These are phyloP conservation scores for Cepaea hortensis DNA, from an alignment of 2,888 invertebrate species.

Conservation along the genomic window DNA sequence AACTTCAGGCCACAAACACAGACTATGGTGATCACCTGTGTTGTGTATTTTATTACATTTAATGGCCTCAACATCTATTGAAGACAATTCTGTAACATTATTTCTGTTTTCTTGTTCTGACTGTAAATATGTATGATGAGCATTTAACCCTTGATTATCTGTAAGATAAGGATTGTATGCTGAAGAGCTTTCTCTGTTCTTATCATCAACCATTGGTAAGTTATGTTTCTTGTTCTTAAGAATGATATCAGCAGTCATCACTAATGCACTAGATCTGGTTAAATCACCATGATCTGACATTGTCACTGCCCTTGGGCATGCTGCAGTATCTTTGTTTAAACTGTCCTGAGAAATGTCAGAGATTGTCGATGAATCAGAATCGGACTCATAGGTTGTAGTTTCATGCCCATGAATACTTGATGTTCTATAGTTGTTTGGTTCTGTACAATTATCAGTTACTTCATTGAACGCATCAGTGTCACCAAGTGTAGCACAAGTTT, in stretches of 20 bases:
- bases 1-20: not conserved
- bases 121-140: not conserved
- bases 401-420: not conserved
- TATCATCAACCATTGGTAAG: not conserved
- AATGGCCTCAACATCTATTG: not conserved
- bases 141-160: not conserved
- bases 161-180: not conserved
- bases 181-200: not conserved
- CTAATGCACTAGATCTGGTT: not conserved
- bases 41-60: not conserved
- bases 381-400: not conserved
- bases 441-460: not conserved
- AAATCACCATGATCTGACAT: not conserved
- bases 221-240: no score
- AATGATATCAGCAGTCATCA: no score
- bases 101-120: not conserved
- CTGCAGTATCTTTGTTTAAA: not conserved
- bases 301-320: not conserved
- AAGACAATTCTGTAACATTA: not conserved
- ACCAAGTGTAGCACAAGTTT: no score
- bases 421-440: not conserved
- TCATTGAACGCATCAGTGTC: no score
- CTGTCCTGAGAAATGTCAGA: constrained; percentile 32
- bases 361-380: constrained; percentile 20
- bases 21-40: not conserved